Conservation (phyloP, 2,113 vertebrate species). For the Rhinolophus ferrumequinum region DNA sequence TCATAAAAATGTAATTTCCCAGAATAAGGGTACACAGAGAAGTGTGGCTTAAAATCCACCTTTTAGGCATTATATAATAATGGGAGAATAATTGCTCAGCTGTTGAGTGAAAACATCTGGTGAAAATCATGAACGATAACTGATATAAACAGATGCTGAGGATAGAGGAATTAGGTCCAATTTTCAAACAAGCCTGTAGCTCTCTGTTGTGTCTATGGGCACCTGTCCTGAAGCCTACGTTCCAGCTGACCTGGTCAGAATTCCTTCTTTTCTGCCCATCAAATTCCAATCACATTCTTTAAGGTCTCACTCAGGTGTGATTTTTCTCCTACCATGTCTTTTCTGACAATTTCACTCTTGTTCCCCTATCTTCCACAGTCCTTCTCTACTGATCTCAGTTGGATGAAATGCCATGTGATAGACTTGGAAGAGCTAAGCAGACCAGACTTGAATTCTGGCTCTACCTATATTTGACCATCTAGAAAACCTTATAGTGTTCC, state of each 20-base stretch:
- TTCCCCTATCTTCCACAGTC: not conserved
- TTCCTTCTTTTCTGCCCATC: not conserved
- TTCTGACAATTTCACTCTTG: not conserved
- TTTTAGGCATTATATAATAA: conserved; percentile 33
- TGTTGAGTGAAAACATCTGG: not conserved
- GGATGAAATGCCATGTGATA: not conserved
- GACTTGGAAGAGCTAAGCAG: not conserved
- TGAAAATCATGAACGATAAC: not conserved
- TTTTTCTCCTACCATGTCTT: not conserved
- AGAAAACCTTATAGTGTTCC: not conserved
- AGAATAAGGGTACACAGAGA: not conserved
- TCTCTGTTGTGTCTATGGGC: not conserved
- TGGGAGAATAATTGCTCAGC: not conserved
- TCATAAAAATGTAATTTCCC: conserved; percentile 27
- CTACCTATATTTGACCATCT: not conserved
- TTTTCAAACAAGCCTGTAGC: not conserved
- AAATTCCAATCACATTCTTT: not conserved
- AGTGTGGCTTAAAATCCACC: not conserved
- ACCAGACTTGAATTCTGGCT: not conserved
- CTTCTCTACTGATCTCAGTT: not conserved
- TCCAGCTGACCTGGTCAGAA: not conserved
- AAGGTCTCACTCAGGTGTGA: not conserved
- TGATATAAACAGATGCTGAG: not conserved
- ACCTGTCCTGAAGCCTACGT: not conserved
- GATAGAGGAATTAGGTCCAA: not conserved